These are phyloP conservation scores for Neodiprion pinetum DNA, from an alignment of 1,140 invertebrate genomes.

Conservation along the genomic window DNA sequence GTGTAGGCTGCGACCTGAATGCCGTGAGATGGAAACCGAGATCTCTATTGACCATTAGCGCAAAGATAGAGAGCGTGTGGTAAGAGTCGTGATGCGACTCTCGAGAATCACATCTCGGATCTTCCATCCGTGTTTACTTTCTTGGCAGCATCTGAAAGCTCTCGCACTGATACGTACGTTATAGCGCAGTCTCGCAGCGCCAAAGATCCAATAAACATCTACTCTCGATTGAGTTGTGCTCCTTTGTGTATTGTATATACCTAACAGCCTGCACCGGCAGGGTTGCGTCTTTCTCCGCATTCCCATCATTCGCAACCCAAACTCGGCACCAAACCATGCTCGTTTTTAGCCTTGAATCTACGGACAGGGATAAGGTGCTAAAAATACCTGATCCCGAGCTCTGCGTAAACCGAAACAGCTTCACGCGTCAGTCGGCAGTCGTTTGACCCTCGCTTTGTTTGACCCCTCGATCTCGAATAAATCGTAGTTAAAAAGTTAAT, in stretches of 20 bases:
- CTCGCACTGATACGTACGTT: background rate
- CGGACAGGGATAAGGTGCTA: too few relatives aligned
- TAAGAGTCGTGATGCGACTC: constrained; percentile 46
- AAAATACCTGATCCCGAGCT: too few relatives aligned
- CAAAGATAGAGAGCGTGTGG: constrained; percentile 44
- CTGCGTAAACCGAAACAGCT: background rate
- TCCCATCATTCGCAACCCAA: too few relatives aligned
- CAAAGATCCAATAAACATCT: constrained; percentile 9
- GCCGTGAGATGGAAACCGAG: constrained; percentile 23
- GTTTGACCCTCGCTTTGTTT: background rate
- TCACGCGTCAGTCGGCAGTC: constrained; percentile 37
- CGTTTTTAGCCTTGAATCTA: too few relatives aligned
- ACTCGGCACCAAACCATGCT: too few relatives aligned
- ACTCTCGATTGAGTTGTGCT: constrained; percentile 8
- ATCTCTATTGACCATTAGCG: constrained; percentile 46
- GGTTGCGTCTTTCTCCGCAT: background rate
- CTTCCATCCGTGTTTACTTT: constrained; percentile 4
- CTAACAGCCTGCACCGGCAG: background rate
- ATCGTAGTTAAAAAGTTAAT: constrained; percentile 11
- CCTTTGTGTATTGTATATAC: background rate
- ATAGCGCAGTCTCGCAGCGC: constrained; percentile 9
- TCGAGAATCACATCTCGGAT: constrained; percentile 25
- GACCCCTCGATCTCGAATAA: background rate
- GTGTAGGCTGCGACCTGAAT: too few relatives aligned
- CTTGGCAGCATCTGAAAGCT: background rate